Conservation (phyloP, 2,888 invertebrate genomes). For the Ganaspis brasiliensis region DNA sequence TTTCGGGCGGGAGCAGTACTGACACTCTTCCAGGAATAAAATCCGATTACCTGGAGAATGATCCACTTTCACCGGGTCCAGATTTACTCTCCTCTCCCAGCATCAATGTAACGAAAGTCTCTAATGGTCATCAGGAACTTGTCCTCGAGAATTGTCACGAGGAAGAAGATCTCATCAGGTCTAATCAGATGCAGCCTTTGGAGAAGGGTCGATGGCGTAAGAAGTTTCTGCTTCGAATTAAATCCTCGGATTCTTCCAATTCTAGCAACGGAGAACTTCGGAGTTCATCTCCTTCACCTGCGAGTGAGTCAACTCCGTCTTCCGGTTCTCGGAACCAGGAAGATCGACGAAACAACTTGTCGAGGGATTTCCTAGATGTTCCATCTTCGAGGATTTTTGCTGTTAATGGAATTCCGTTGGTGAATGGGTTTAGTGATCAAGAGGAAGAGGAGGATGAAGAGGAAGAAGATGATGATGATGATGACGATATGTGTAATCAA, state of each 20-base stretch:
- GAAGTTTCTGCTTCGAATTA: constrained; percentile 82
- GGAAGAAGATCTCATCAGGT: background rate
- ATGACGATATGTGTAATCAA: constrained; percentile 61
- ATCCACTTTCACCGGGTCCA: constrained; percentile 73
- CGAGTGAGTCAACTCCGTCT: constrained; percentile 56
- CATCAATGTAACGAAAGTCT: constrained; percentile 35
- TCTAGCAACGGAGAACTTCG: constrained; percentile 69
- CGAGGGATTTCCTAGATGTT: constrained; percentile 22
- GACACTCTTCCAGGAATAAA: constrained; percentile 77
- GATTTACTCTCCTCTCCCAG: constrained; percentile 56
- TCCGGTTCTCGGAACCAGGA: constrained; percentile 37
- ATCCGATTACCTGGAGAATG: constrained; percentile 75
- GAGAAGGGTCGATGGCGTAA: constrained; percentile 81
- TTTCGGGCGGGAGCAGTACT: constrained; percentile 76
- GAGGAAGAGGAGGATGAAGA: constrained; percentile 64
- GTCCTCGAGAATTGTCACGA: background rate
- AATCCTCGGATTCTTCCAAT: constrained; percentile 79
- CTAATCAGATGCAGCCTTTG: background rate
- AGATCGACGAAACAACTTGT: constrained; percentile 39
- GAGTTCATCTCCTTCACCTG: constrained; percentile 70
- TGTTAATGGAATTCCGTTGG: constrained; percentile 72
- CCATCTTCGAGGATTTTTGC: constrained; percentile 55
- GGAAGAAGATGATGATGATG: constrained; percentile 58
- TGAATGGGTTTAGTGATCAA: constrained; percentile 73
- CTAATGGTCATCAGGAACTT: background rate